A percentile compares a stretch with the other conserved stretches of the same genome.
These are phyloP conservation scores for Drosophila rellima DNA, from an alignment of 2,888 invertebrate species.

Conservation along the genomic window DNA sequence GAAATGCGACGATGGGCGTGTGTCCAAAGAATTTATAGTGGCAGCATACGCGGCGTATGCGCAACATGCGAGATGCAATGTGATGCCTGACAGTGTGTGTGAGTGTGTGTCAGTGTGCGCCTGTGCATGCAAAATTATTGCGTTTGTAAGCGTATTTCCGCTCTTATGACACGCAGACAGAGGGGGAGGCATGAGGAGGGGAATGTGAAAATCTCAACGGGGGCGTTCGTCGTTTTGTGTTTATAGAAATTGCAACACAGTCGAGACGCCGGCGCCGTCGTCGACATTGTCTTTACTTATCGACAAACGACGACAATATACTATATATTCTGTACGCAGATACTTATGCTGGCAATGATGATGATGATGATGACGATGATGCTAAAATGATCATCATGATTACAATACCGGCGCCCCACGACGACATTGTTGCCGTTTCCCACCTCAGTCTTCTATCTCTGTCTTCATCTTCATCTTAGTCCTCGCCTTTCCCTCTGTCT, in stretches of 20 bases:
- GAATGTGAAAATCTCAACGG: conserved; percentile 51
- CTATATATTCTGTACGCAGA: conserved; percentile 32
- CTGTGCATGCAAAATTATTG: conserved; percentile 59
- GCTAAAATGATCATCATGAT: conserved; percentile 49
- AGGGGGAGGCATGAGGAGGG: not conserved
- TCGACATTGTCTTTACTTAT: conserved; percentile 54
- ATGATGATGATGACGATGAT: conserved; percentile 27
- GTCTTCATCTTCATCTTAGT: conserved; percentile 10
- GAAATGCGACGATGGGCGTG: conserved; percentile 42
- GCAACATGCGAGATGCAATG: conserved; percentile 58
- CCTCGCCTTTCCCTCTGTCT: no score
- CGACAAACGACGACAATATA: conserved; percentile 53
- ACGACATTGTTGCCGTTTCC: conserved; percentile 26
- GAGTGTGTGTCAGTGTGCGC: conserved; percentile 3
- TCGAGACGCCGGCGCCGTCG: conserved; percentile 20
- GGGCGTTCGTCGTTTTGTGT: conserved; percentile 51
- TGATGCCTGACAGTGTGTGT: not conserved
- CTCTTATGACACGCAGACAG: conserved; percentile 56
- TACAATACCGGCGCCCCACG: conserved; percentile 33
- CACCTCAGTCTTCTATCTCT: not conserved
- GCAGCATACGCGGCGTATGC: conserved; percentile 64
- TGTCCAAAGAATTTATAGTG: conserved; percentile 58
- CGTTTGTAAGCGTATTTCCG: conserved; percentile 68
- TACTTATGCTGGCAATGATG: conserved; percentile 27
- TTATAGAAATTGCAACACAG: conserved; percentile 63